Base-by-base conservation (phyloP, 1,140 invertebrate genomes). In the Zaprionus camerounensis region DNA sequence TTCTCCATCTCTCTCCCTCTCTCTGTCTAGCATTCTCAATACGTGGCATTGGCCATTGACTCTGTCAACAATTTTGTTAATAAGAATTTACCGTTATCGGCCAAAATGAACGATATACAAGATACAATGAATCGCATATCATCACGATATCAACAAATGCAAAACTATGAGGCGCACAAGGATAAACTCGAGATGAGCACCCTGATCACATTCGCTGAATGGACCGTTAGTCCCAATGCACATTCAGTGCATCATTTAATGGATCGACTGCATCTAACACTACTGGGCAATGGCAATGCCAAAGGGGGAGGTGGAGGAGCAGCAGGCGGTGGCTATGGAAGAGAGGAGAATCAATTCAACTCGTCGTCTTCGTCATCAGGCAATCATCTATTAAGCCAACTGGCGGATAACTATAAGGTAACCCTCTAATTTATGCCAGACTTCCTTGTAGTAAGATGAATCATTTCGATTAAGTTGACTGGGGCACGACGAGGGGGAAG, bases 181-280 rank as follows among this genome's bases (percentile, higher is more conserved):
- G 93, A 93, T 41, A 92, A 94, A 34, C 93, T 95, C 38, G 96
- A 97, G 83, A 91, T 91, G 38, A 93, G 93, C 49, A 97, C 96
- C 0, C 79, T 97, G 28, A 92, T 95, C 78, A 94, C 95, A 76
- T 97, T 97, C 76, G 96, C 96, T 0, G 92, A 93, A 46, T 94
- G 93, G 84, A 95, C 95, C 6, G 94, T 96, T 1, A 95, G 95
- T 0, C 95, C 95, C 49, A 94, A 94, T 71, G 88, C 94, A 0
- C 93, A 94, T 34, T 95, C 95, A 1, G 91, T 96, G 28, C 94
- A 94, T 17, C 94, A 94, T 66, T 78, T 96, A n/a, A 87, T 97
- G 55, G 95, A 96, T 78, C 93, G 94, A 1, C 93, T 97, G 13
- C 95, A 97, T 83, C 92, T 94, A 1, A 93, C 95, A 2, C 59